phyloP scores from a whole-genome alignment of 2,797 vertebrate genomes.

The Passerculus sandwichensis region DNA sequence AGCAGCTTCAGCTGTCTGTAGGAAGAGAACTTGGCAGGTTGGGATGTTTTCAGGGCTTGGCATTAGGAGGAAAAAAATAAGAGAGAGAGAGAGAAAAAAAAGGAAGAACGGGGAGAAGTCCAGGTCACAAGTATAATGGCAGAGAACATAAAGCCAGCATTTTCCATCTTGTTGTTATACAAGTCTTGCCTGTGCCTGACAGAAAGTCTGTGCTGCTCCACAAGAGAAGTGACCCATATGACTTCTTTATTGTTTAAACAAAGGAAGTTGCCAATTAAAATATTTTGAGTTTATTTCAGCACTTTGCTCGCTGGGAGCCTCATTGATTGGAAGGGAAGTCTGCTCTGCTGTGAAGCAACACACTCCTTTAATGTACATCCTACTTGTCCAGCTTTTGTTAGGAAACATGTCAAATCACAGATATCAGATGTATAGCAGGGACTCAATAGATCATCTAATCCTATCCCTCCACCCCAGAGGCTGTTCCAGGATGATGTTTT shows the following conservation, averaged over 20 bases:
- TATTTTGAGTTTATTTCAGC: conserved; percentile 10
- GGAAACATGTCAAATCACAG: not conserved
- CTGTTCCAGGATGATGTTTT: not conserved
- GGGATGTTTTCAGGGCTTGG: not conserved
- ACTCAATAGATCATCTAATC: not conserved
- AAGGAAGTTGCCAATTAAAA: conserved; percentile 9
- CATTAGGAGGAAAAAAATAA: not conserved
- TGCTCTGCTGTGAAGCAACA: not conserved
- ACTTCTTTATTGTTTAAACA: conserved; percentile 41
- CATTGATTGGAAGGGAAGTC: conserved; percentile 8
- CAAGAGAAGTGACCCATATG: conserved; percentile 33
- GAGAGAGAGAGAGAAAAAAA: not conserved
- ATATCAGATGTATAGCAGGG: not conserved
- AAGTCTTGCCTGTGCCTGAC: conserved; percentile 1
- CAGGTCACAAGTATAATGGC: not conserved
- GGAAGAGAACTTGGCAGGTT: not conserved
- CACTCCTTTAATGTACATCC: not conserved
- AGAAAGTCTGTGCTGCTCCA: not conserved
- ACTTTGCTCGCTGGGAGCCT: not conserved
- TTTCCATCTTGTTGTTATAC: not conserved
- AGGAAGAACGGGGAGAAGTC: not conserved
- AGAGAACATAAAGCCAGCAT: not conserved
- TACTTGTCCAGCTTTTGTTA: not conserved
- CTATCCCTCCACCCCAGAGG: not conserved
- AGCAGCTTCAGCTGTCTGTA: not conserved